These are phyloP conservation scores for Gila orcuttii DNA, from an alignment of 2,113 vertebrate genomes.

Conservation along the genomic window DNA sequence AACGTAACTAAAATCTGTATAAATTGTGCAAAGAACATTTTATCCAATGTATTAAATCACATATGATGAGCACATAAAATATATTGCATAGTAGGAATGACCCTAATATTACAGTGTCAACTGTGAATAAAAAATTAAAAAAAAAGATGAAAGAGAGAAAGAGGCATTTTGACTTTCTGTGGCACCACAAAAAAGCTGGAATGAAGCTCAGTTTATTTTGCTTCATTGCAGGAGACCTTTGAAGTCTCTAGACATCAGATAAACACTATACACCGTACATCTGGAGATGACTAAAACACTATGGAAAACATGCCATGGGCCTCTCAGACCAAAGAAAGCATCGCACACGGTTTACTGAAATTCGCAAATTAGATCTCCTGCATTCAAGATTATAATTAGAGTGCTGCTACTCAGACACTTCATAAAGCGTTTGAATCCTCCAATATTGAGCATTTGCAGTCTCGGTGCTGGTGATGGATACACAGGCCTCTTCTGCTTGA, in stretches of 20 bases:
- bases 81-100: neutral
- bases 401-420: neutral
- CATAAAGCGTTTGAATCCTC: neutral
- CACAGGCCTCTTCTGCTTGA: neutral
- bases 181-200: neutral
- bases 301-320: neutral
- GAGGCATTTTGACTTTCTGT: neutral
- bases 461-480: neutral
- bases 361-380: neutral
- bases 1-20: neutral
- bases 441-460: neutral
- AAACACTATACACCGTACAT: neutral
- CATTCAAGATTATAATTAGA: neutral
- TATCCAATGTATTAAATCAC: neutral
- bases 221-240: neutral
- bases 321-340: neutral
- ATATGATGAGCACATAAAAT: neutral
- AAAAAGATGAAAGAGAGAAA: neutral
- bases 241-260: conserved; percentile 10
- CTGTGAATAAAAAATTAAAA: neutral
- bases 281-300: neutral
- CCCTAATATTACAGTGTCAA: neutral
- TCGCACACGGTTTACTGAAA: neutral
- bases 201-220: neutral
- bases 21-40: too few species aligned